Base-by-base conservation (phyloP, 2,888 invertebrate genomes). In the Octodonta nipae region DNA sequence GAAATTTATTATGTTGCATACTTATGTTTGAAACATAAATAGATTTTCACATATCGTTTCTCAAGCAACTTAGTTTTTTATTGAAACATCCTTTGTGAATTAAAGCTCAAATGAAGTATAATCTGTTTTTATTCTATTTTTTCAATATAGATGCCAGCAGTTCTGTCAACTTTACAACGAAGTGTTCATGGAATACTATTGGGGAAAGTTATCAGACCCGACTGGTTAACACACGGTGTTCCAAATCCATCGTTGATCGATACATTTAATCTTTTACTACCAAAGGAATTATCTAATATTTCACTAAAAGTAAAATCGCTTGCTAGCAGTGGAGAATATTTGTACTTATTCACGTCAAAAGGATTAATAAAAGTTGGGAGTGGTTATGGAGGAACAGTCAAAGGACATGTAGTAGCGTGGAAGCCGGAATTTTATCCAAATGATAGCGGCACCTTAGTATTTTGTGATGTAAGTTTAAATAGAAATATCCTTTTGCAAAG, bases 351-450 rank as follows among this genome's bases (percentile, higher is more conserved):
- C 49, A 78, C 85, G 15, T 78, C 79, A 6, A 78, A 78, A 48
- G 87, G 89, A 2, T 66, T 96, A 27, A 70, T 87, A 41, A 96
- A 96, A 67, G 77, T 96, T 40, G 96, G 96, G 11, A 86, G 92
- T 30, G 96, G 96, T 5, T 89, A 88, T 56, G 85, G 86, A 30
- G 88, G 87, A 42, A 91, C 95, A 5, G 74, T 88, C 44, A 82
- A 82, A 61, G 93, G 91, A n/a, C 83, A 87, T 52, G 71, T 91
- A 13, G 87, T 91, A 56, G 66, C 78, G 42, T 77, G 82, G 55
- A 87, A 87, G 58, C 73, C 79, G 14, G 82, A 88, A 57, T 86
- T 91, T 56, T 71, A 74, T 55, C 76, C 78, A 5, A 76, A 78
- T 42, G 86, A 87, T 52, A 71, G 73, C 28, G 86, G 86, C 29